These are phyloP conservation scores for Cyanoderma ruficeps DNA, from an alignment of 2,113 vertebrate genomes.

Conservation along the genomic window DNA sequence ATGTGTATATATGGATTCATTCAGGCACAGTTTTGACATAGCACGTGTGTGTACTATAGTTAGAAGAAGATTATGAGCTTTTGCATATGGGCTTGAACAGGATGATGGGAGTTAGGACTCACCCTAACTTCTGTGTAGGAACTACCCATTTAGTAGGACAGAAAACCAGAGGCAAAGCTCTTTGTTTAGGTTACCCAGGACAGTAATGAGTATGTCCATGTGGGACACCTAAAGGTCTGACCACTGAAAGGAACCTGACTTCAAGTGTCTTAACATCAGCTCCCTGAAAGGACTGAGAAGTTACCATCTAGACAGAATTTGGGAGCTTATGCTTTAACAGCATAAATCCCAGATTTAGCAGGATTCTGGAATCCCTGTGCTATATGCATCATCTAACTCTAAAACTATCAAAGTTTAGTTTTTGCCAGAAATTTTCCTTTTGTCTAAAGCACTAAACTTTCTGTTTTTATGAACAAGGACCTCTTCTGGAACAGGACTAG, in stretches of 20 bases:
- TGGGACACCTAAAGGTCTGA: not conserved
- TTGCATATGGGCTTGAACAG: not conserved
- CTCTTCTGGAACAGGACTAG: not conserved
- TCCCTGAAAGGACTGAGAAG: not conserved
- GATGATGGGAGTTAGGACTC: not conserved
- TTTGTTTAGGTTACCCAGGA: not conserved
- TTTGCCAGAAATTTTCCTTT: not conserved
- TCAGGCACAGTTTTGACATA: not conserved
- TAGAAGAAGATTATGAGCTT: not conserved
- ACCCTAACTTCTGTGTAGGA: not conserved
- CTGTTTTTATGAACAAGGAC: not conserved
- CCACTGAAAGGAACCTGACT: not conserved
- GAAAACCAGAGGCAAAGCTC: not conserved
- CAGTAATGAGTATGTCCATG: not conserved
- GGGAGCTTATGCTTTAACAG: not conserved
- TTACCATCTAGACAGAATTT: not conserved
- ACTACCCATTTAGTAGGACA: not conserved
- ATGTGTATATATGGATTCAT: not conserved
- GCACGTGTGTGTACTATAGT: not conserved
- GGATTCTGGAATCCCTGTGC: not conserved
- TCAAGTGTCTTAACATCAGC: not conserved
- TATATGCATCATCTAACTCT: not conserved
- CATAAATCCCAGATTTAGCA: not conserved
- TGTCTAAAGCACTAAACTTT: not conserved
- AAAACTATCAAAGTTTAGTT: not conserved